Evolutionary conservation across 2,113 vertebrate species (phyloP).

Genomic region (Willisornis vidua): DNA sequence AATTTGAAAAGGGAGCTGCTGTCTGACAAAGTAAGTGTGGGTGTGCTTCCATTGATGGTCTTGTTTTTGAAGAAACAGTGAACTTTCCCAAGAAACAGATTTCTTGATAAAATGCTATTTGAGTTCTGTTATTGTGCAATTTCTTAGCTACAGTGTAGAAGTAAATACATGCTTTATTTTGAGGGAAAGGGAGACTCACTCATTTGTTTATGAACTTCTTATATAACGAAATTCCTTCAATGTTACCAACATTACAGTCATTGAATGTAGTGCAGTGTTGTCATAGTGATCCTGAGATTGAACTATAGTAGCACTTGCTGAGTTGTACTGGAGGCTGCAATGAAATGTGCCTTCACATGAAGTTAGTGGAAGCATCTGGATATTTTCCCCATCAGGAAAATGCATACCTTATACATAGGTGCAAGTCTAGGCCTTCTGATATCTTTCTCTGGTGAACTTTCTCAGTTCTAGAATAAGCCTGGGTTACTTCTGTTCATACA

Average conservation of each 20-base stretch:
- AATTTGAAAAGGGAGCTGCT: background rate
- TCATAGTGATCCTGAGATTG: background rate
- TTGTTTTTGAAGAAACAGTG: background rate
- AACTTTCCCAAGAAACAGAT: background rate
- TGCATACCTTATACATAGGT: background rate
- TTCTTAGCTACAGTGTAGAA: background rate
- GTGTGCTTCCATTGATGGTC: background rate
- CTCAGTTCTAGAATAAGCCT: background rate
- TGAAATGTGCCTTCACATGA: background rate
- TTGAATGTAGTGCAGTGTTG: background rate
- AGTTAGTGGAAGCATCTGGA: background rate
- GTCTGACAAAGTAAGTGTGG: background rate
- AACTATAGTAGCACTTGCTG: background rate
- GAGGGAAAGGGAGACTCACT: background rate
- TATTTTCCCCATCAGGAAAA: background rate
- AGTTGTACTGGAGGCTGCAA: background rate
- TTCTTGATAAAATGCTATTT: background rate
- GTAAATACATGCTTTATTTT: background rate
- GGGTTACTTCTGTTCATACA: conserved; percentile 19
- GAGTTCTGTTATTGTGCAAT: background rate
- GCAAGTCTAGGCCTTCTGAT: background rate
- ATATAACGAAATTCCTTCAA: background rate
- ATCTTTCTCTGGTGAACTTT: background rate
- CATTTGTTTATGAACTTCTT: background rate
- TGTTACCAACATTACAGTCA: background rate